Conservation (phyloP, 2,797 vertebrate genomes). For the Myioborus melanocephalus region DNA sequence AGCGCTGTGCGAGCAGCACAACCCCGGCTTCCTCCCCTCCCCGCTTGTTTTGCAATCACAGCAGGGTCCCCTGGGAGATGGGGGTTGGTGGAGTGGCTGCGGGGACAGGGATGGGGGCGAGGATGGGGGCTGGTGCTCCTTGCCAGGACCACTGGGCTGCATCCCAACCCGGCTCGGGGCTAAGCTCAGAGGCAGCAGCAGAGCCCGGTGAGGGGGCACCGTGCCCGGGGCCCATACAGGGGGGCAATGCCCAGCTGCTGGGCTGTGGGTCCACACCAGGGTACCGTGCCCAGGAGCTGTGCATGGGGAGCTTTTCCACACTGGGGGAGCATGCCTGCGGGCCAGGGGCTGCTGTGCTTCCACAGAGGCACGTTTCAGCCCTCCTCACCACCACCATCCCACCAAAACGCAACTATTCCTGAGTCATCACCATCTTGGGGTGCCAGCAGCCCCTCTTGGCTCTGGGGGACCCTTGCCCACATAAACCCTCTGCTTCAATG, state of each 20-base stretch:
- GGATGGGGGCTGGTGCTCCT: not conserved
- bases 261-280: accelerated
- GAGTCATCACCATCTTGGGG: not conserved
- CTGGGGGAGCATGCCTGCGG: too few species aligned
- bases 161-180: accelerated
- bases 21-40: not conserved
- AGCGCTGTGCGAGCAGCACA: not conserved
- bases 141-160: not conserved
- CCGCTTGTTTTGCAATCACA: not conserved
- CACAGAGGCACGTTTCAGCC: accelerated
- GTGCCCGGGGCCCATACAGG: accelerated
- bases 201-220: accelerated
- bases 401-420: accelerated
- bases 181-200: not conserved
- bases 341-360: not conserved
- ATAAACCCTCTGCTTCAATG: not conserved
- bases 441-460: not conserved
- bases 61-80: not conserved
- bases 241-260: too few species aligned
- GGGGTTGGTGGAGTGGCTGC: not conserved
- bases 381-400: not conserved
- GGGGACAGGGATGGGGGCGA: not conserved
- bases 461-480: accelerated
- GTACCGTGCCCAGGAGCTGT: accelerated
- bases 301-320: not conserved